phyloP scores from a whole-genome alignment of 2,113 vertebrate species.

The Pluvialis apricaria region DNA sequence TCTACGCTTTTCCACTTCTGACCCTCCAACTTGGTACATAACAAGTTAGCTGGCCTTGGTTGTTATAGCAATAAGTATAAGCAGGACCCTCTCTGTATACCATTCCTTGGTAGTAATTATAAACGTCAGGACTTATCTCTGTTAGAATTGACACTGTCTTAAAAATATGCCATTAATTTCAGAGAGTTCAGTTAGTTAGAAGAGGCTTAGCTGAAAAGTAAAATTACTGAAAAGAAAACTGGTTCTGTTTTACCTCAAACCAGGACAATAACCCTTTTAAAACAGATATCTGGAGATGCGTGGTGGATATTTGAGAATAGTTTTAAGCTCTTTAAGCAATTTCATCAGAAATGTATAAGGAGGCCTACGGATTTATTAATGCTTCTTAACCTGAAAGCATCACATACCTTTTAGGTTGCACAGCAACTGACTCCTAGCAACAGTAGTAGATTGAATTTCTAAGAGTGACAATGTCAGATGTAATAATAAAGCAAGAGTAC shows the following conservation, averaged over 20 bases:
- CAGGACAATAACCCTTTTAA: slow-evolving; percentile 33
- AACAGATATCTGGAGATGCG: slow-evolving; percentile 52
- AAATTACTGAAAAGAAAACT: too few relatives aligned
- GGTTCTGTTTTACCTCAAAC: background rate
- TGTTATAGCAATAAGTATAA: too few relatives aligned
- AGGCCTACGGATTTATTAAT: slow-evolving; percentile 72
- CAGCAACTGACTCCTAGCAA: slow-evolving; percentile 77
- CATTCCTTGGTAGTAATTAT: background rate
- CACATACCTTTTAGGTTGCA: slow-evolving; percentile 75
- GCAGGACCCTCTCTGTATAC: background rate
- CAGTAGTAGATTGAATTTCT: slow-evolving; percentile 73
- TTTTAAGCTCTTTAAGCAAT: slow-evolving; percentile 68
- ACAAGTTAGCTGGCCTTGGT: too few relatives aligned
- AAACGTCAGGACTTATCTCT: too few relatives aligned
- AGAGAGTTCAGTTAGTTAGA: too few relatives aligned
- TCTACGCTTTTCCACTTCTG: too few relatives aligned
- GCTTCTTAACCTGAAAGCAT: slow-evolving; percentile 68
- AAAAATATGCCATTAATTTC: too few relatives aligned
- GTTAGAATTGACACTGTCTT: too few relatives aligned
- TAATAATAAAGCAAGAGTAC: slow-evolving; percentile 73
- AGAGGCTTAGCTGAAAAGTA: too few relatives aligned
- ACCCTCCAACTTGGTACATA: too few relatives aligned
- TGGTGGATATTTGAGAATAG: slow-evolving; percentile 57
- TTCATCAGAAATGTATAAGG: slow-evolving; percentile 60
- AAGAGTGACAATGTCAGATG: slow-evolving; percentile 67